Evolutionary conservation across 2,797 vertebrate genomes (phyloP).

Genomic region (Xiphorhynchus erythropygius): DNA sequence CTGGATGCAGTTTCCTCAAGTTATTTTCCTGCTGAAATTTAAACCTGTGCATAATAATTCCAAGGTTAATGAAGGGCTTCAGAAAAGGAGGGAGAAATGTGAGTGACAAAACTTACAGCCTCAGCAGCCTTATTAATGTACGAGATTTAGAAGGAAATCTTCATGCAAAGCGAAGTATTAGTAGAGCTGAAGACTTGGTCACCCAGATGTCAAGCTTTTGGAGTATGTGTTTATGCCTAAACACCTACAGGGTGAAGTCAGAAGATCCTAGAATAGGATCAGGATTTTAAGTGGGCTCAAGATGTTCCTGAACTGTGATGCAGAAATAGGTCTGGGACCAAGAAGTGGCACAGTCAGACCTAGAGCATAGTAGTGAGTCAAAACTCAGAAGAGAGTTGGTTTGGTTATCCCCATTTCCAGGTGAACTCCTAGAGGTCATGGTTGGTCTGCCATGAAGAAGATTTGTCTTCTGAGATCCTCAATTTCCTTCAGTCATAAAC

Average conservation of each 20-base stretch:
- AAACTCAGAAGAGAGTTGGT: neutral
- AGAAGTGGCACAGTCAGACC: rapidly evolving
- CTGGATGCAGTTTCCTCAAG: neutral
- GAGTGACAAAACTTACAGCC: neutral
- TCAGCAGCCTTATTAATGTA: neutral
- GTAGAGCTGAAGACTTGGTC: neutral
- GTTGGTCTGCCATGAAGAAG: neutral
- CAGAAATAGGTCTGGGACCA: neutral
- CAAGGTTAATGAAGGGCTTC: neutral
- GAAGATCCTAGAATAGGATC: neutral
- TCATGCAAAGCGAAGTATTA: neutral
- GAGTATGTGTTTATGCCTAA: neutral
- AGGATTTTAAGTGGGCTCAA: neutral
- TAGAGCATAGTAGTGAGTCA: neutral
- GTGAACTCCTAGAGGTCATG: neutral
- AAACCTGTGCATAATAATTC: neutral
- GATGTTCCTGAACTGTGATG: neutral
- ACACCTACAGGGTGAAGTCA: neutral
- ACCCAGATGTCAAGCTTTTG: neutral
- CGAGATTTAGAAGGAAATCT: neutral
- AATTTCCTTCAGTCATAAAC: neutral
- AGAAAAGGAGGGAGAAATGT: neutral
- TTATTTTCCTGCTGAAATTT: neutral
- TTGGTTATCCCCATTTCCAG: neutral
- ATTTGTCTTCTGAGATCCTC: neutral